Base-by-base conservation (phyloP, 2,888 invertebrate genomes). In the Augochlorella aurata region DNA sequence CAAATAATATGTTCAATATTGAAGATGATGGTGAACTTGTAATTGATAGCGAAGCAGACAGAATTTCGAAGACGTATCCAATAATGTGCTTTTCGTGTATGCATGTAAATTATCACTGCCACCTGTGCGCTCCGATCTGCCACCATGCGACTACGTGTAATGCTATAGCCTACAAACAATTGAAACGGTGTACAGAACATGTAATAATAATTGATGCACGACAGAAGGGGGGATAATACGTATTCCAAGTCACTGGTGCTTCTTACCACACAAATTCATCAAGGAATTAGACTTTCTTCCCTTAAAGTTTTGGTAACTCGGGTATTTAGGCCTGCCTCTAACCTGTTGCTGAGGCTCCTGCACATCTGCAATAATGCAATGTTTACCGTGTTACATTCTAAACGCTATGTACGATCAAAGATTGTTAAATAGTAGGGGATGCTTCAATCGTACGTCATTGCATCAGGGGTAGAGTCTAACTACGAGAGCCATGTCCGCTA, bases 261-360 rank as follows among this genome's bases (percentile, higher is more conserved):
- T 96, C 97, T 98, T 97, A 98, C 98, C 97, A 96, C 97, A 97
- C 96, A 98, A 96, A 96, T 98, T 98, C 97, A 98, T 97, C 95
- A 98, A 96, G 94, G 97, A 98, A 96, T 97, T 97, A 95, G 97
- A 97, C 95, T 97, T 97, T 96, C 97, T 97, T 92, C 95, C 95
- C 96, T 97, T 97, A 96, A 97, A 97, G 97, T 97, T 97, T 96
- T 96, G 96, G 96, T 96, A 96, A 95, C 96, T 96, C 94, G 96
- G 95, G 95, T 96, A 97, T 96, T 96, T 97, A 96, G 96, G 96
- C 95, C 96, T 96, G 95, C 96, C 96, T 95, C 96, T 96, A 94
- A 96, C 95, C 95, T 97, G 96, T 95, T 96, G 96, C 93, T 95
- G 95, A 94, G 95, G 95, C 95, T 96, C 96, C 95, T 96, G 96